Evolutionary conservation across 2,113 vertebrate species (phyloP), one percentile per base, ranked within the genome.

Genomic region (Fulica atra): DNA sequence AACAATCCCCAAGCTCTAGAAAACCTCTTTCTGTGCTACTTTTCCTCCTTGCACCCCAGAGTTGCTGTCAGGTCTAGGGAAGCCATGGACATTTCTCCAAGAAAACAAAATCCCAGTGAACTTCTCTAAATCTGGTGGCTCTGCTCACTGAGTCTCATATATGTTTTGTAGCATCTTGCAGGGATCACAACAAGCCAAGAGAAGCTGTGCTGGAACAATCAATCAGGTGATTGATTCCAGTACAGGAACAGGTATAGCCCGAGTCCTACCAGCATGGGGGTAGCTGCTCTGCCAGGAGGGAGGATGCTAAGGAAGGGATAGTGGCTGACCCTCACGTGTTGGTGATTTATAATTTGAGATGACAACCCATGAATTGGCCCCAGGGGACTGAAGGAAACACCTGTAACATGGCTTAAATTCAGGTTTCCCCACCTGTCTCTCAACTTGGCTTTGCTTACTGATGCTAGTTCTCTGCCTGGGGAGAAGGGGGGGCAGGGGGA

Each of bases 291-390:
- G 80, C 51, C 60, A 3, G 7, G 60, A 84, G 82, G 72, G 72
- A 86, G 20, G 64, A 77, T 89, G 48, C 77, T 79, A 77, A 40
- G 68, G 69, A 31, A 92, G 16, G 35, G 42, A 44, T 81, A 78
- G 64, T 6, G 51, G 21, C 86, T 93, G 66, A 70, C 72, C 60
- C 42, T 86, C 38, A 1, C 35, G 56, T 78, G 60, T 44, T 71
- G 71, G 36, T 81, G 69, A 64, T 97, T 84, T 81, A 70, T 77
- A 93, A 93, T 94, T 90, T 59, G 77, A 88, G 82, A 86, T 73
- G 51, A 86, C 88, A 94, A 92, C 63, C 74, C 78, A 86, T 84
- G 92, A 94, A 88, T 35, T 74, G 48, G 60, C 61, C 86, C 72
- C 70, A 36, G 65, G 91, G 69, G 95, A 86, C 36, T 42, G 64